Conservation (phyloP, 2,797 vertebrate genomes). For the Peromyscus nudipes region DNA sequence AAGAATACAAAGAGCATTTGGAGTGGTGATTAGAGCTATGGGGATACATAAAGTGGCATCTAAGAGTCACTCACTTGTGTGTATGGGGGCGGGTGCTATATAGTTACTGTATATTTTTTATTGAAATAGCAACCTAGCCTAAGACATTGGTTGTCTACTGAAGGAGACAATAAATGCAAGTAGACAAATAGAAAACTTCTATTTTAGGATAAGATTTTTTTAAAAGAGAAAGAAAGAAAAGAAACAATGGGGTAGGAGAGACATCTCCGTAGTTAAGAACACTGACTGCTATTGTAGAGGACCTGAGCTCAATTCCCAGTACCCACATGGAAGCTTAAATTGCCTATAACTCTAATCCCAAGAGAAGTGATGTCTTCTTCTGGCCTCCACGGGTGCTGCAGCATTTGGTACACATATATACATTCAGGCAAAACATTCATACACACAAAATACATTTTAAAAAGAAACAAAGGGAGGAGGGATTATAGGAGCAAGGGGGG, state of each 20-base stretch:
- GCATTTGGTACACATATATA: not conserved
- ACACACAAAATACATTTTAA: not conserved
- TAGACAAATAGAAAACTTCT: conserved; percentile 31
- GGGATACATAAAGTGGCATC: not conserved
- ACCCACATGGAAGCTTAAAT: not conserved
- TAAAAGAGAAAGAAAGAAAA: not conserved
- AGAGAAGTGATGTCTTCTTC: not conserved
- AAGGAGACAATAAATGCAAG: conserved; percentile 46
- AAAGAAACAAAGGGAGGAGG: not conserved
- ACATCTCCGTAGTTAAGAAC: not conserved
- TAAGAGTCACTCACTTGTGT: not conserved
- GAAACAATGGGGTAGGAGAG: not conserved
- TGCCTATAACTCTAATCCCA: not conserved
- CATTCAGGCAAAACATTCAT: not conserved
- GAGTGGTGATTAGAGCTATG: conserved; percentile 3
- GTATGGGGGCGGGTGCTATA: not conserved
- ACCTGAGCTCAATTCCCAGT: not conserved
- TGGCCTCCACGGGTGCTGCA: not conserved
- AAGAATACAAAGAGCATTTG: conserved; percentile 19
- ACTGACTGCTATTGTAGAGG: not conserved
- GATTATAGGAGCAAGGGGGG: no score
- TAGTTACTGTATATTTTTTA: not conserved
- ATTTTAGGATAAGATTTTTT: not conserved
- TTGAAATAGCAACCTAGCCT: not conserved
- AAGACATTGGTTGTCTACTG: conserved; percentile 33